Percentiles rank a stretch among this genome's conserved stretches.
These are phyloP conservation scores for Ochlodes sylvanus DNA, from an alignment of 2,888 invertebrate species.

Conservation along the genomic window DNA sequence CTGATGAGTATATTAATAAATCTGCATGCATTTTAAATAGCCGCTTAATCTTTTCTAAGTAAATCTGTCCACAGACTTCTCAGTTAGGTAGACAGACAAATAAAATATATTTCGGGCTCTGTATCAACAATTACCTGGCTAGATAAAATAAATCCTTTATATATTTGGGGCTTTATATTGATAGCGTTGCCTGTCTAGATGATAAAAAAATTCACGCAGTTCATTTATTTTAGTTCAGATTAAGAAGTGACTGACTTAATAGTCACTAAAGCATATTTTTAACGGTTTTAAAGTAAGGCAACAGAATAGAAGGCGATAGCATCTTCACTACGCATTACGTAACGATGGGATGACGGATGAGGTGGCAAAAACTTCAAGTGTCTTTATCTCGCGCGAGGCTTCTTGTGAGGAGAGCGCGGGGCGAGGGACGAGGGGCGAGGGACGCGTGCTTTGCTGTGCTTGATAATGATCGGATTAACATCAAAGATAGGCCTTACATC, in stretches of 20 bases:
- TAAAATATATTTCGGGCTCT: no score
- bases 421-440: neutral
- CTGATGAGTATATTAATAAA: no score
- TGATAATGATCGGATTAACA: neutral
- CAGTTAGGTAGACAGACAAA: no score
- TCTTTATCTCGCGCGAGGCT: slow-evolving; percentile 42
- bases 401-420: neutral
- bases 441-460: neutral
- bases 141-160: no score
- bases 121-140: no score
- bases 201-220: no score
- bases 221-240: neutral
- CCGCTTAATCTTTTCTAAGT: no score
- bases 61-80: no score
- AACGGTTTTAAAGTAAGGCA: neutral
- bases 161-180: no score
- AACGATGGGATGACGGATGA: slow-evolving; percentile 18
- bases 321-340: slow-evolving; percentile 19
- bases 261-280: slow-evolving; percentile 5
- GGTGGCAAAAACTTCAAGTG: slow-evolving; percentile 41
- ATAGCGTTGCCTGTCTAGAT: no score
- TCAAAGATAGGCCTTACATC: neutral
- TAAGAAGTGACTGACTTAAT: no score
- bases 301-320: slow-evolving; percentile 1
- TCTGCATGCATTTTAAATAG: no score